phyloP scores from a whole-genome alignment of 2,888 invertebrate species.

The Colletes collaris region DNA sequence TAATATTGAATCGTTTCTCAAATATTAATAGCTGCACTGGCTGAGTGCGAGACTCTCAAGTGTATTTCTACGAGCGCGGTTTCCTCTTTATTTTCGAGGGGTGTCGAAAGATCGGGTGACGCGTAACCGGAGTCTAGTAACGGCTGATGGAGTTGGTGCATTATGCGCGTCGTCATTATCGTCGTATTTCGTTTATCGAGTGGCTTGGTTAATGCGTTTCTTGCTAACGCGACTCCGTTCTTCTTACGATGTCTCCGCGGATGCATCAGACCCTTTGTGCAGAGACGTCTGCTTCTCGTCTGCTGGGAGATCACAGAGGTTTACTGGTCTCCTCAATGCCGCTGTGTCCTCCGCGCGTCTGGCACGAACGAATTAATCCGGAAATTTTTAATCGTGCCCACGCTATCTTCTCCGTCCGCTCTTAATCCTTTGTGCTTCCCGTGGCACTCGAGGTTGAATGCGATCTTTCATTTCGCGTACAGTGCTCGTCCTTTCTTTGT shows the following conservation, averaged over 20 bases:
- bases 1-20: no score
- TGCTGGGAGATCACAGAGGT: constrained; percentile 33
- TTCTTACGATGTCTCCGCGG: constrained; percentile 26
- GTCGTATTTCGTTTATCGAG: constrained; percentile 52
- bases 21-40: no score
- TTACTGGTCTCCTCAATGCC: constrained; percentile 39
- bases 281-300: constrained; percentile 23
- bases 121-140: no score
- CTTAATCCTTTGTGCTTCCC: constrained; percentile 8
- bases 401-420: neutral
- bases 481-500: neutral
- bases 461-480: neutral
- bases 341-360: constrained; percentile 36
- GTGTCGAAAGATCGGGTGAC: no score
- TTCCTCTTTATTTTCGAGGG: no score
- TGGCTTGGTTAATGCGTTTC: constrained; percentile 63
- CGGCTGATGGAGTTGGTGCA: no score
- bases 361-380: constrained; percentile 28
- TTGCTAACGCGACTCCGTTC: constrained; percentile 32
- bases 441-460: neutral
- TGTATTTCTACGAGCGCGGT: no score
- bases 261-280: constrained; percentile 45
- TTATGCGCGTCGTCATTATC: no score
- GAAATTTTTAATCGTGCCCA: constrained; percentile 12
- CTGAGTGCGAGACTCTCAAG: no score